phyloP scores from a whole-genome alignment of 2,888 invertebrate species.

The Tridacna gigas region DNA sequence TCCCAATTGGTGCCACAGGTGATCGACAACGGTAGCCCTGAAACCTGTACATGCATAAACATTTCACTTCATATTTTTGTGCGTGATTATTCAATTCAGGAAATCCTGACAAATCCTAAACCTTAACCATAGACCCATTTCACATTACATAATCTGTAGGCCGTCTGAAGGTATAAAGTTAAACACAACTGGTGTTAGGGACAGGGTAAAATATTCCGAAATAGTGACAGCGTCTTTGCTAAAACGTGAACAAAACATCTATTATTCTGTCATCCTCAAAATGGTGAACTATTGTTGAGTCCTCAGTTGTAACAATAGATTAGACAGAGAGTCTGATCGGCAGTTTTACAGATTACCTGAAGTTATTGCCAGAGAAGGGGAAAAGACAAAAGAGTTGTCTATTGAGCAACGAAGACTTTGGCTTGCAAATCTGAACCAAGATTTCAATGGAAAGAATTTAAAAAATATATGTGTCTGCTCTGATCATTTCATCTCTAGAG shows the following conservation, averaged over 20 bases:
- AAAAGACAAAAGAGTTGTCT: constrained; percentile 4
- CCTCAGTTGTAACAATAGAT: constrained; percentile 14
- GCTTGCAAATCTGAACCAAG: constrained; percentile 6
- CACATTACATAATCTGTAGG: not conserved
- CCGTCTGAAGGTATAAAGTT: constrained; percentile 5
- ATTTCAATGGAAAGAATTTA: not conserved
- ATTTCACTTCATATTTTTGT: too few species aligned
- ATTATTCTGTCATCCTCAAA: not conserved
- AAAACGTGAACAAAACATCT: not conserved
- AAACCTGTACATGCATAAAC: too few species aligned
- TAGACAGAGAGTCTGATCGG: constrained; percentile 2
- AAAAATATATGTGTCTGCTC: constrained; percentile 14
- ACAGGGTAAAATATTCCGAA: not conserved
- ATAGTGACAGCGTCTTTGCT: not conserved
- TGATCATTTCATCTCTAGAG: not conserved
- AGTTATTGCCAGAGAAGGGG: not conserved
- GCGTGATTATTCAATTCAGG: too few species aligned
- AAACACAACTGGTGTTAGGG: not conserved
- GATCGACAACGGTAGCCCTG: too few species aligned
- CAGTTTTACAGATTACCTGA: constrained; percentile 15
- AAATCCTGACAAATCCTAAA: too few species aligned
- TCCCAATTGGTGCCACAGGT: too few species aligned
- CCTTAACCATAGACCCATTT: too few species aligned
- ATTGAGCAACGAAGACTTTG: not conserved
- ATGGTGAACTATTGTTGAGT: constrained; percentile 14